Evolutionary conservation across 2,113 vertebrate species (phyloP), one percentile per base, ranked within the genome.

Genomic region (Forbesichthys agassizii): DNA sequence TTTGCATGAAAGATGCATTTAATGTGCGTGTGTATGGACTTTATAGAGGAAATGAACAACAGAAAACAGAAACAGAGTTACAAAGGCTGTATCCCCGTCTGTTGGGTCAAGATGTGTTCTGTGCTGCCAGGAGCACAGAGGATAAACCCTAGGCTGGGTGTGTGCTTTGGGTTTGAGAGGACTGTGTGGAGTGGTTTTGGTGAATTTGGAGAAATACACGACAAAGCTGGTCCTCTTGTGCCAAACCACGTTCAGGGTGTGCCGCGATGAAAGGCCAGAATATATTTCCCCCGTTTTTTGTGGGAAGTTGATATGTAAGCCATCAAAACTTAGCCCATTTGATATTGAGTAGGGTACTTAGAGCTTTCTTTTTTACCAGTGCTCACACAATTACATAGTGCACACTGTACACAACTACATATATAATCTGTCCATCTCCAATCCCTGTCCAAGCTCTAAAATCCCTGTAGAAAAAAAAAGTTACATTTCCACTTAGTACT

Each of bases 211-310:
- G 71, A 78, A 78, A 82, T 68, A 54, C 1, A 13, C 6, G 56
- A 84, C 81, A 87, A 84, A 88, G 80, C 79, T 62, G 51, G n/a
- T 8, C 10, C 11, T 18, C 66, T 58, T 60, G 46, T 71, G 84
- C 85, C 86, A 88, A 72, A 71, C 66, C 85, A 88, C 68, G 72
- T 68, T 75, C 77, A 11, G 36, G 55, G 70, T 71, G 66, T 60
- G 68, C 52, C 58, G 1, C 3, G 55, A 74, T 55, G 42, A 75
- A 79, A 71, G 61, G 57, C n/a, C 11, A 13, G 9, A 4, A 57
- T n/a, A 61, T 52, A 53, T 70, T 5, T 42, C 7, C 36, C 36
- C 36, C 36, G 0, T 42, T 42, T 42, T 42, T 42, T 5, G 36
- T 42, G 36, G 36, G 36, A 42, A 42, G 36, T 42, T 42, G 36